A percentile compares a stretch with the other conserved stretches of the same genome.
These are phyloP conservation scores for Helicoverpa assulta DNA, from an alignment of 2,888 invertebrate genomes.

Conservation along the genomic window DNA sequence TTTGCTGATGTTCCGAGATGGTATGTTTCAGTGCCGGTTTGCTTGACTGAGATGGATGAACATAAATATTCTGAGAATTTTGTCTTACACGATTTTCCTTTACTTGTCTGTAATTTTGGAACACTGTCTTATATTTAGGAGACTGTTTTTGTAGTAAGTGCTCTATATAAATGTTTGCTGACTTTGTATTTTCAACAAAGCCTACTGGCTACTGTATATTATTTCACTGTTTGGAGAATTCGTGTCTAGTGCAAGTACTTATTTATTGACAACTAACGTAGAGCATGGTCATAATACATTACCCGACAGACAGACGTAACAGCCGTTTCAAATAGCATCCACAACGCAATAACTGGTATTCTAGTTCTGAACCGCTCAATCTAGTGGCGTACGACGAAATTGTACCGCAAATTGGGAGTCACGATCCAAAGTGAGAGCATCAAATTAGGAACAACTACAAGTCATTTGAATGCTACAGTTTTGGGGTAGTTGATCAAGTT, in stretches of 20 bases:
- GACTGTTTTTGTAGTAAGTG: background rate
- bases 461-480: conserved; percentile 35
- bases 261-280: conserved; percentile 4
- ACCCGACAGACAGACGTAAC: conserved; percentile 25
- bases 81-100: conserved; percentile 23
- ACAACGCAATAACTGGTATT: conserved; percentile 40
- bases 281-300: conserved; percentile 16
- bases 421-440: conserved; percentile 28
- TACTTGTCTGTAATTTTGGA: background rate
- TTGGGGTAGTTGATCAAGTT: conserved; percentile 2
- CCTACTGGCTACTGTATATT: too few species aligned
- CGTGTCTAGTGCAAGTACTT: background rate
- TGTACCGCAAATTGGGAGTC: conserved; percentile 41
- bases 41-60: conserved; percentile 55
- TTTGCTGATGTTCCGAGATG: conserved; percentile 68
- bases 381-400: conserved; percentile 40
- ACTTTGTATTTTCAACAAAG: background rate
- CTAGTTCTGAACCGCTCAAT: conserved; percentile 38
- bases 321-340: conserved; percentile 25
- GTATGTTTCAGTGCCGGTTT: conserved; percentile 53
- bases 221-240: background rate
- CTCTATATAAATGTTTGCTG: background rate
- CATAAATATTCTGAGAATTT: conserved; percentile 53
- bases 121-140: conserved; percentile 2
- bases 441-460: conserved; percentile 33